These are phyloP conservation scores for Phalacrocorax brasilianus DNA, from an alignment of 2,113 vertebrate species.

Conservation along the genomic window DNA sequence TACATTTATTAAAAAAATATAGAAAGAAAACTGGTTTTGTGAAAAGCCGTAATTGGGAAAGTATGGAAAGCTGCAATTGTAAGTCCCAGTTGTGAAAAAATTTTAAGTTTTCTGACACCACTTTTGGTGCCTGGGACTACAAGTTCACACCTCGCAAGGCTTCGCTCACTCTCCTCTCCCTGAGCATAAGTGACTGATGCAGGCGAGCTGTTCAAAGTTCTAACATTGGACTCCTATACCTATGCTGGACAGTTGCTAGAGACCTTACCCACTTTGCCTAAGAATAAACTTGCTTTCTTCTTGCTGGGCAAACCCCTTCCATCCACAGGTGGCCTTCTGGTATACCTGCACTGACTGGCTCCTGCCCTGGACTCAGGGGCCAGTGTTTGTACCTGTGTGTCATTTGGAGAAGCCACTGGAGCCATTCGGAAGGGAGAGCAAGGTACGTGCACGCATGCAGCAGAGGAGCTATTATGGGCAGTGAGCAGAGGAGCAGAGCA, in stretches of 20 bases:
- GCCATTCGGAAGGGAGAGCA: not conserved
- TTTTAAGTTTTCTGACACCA: not conserved
- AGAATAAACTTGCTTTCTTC: not conserved
- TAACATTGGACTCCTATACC: not conserved
- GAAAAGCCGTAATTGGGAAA: not conserved
- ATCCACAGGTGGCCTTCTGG: not conserved
- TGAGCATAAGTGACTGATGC: fast-evolving
- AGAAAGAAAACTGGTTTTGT: not conserved
- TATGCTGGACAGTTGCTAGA: not conserved
- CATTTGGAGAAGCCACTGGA: not conserved
- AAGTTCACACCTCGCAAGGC: not conserved
- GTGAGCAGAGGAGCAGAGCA: not conserved
- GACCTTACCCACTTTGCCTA: not conserved
- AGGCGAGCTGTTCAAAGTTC: not conserved
- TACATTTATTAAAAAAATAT: not conserved
- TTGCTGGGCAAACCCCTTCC: not conserved
- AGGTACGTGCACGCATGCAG: fast-evolving
- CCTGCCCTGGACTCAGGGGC: not conserved
- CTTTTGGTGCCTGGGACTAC: not conserved
- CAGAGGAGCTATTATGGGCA: not conserved
- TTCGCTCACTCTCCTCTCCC: not conserved
- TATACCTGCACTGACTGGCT: not conserved
- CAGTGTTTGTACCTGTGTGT: fast-evolving
- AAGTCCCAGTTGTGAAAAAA: not conserved
- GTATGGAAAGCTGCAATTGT: not conserved